Evolutionary conservation across 2,888 invertebrate species (phyloP), one percentile per base, ranked within the genome.

Genomic region (Tachystola acroxantha): DNA sequence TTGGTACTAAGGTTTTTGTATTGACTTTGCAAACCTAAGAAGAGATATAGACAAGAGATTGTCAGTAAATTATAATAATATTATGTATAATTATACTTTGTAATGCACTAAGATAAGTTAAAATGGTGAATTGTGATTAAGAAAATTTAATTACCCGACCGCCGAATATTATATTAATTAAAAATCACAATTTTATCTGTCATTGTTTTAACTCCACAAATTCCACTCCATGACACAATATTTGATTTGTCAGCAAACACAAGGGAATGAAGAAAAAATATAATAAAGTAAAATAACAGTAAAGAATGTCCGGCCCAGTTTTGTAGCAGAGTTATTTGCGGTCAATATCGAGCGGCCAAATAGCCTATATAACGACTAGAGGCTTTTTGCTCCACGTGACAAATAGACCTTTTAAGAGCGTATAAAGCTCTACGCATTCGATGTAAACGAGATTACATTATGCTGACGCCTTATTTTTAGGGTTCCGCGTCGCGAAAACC

Each of bases 371-470:
- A 61, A 59, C 50, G 56, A 45, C 48, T 47, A 34, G 44, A 55
- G 37, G 58, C 58, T 64, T 64, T 63, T 66, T 60, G 48, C 47
- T 34, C 39, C 38, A 45, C 55, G 50, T 57, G 63, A 67, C 58
- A 64, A 64, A 67, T 65, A 56, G 56, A 45, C 53, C 65, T 65
- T 64, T 65, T 59, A 16, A 62, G 49, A 52, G 38, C 44, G 45
- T 46, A 45, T 37, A 44, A 39, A 43, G 42, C 42, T 46, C 42
- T 46, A 42, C 42, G 43, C 38, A 46, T 44, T 46, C 43, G 42
- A 45, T 37, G 48, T 42, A 45, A 43, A 45, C 40, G 42, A 46
- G 41, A 42, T 46, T 45, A 45, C 40, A 46, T 44, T 47, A 49
- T 39, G 33, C 36, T 31, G 31, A 45, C 42, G 40, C 41, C 33